These are phyloP conservation scores for Colletes collaris DNA, from an alignment of 2,888 invertebrate species.

Conservation along the genomic window DNA sequence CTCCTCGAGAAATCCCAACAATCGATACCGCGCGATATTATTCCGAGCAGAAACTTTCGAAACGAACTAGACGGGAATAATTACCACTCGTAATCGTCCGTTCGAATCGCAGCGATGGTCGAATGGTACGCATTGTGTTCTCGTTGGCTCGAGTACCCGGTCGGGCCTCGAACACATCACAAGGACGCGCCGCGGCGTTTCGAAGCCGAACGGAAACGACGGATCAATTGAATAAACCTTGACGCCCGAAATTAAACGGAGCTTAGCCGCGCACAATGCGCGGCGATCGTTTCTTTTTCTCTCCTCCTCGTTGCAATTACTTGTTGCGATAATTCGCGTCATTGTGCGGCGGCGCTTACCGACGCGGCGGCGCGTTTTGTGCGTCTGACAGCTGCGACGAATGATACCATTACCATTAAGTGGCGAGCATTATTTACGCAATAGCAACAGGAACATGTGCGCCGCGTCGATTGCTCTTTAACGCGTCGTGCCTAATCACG, in stretches of 20 bases:
- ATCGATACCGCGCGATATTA: constrained; percentile 19
- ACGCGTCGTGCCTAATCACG: constrained; percentile 39
- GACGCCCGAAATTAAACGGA: constrained; percentile 56
- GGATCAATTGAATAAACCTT: constrained; percentile 63
- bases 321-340: constrained; percentile 59
- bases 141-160: constrained; percentile 3
- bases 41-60: constrained; percentile 10
- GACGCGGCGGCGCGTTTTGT: constrained; percentile 45
- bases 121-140: constrained; percentile 26
- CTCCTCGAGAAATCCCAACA: constrained; percentile 13
- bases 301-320: constrained; percentile 57
- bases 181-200: constrained; percentile 42
- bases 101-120: constrained; percentile 9
- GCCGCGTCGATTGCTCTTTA: constrained; percentile 58
- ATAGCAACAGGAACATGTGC: constrained; percentile 58
- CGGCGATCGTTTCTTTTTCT: constrained; percentile 59
- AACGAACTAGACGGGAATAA: constrained; percentile 22
- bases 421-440: constrained; percentile 64
- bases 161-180: constrained; percentile 21
- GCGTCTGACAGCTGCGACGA: constrained; percentile 62
- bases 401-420: constrained; percentile 63
- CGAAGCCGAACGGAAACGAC: constrained; percentile 40
- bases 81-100: constrained; percentile 25
- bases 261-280: constrained; percentile 58
- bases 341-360: constrained; percentile 40